A percentile compares a stretch with the other conserved stretches of the same genome.
phyloP scores from a whole-genome alignment of 2,888 invertebrate genomes.

The Conchocele bisecta region DNA sequence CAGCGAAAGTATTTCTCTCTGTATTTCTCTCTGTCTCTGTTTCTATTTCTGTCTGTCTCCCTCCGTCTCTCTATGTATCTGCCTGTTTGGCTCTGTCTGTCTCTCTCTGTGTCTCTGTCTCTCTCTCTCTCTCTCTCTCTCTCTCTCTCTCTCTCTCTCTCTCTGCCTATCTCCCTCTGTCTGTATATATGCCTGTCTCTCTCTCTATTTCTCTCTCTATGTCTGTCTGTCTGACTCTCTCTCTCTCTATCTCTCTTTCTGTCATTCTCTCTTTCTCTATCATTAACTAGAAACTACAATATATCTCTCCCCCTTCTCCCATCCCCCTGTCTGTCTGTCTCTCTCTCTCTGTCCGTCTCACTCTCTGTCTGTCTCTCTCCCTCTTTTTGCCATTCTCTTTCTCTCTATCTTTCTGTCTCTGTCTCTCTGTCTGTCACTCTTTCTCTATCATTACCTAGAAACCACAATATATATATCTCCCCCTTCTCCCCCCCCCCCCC shows the following conservation, averaged over 20 bases:
- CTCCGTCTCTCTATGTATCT: slow-evolving; percentile 9
- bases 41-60: too few relatives aligned
- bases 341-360: slow-evolving; percentile 15
- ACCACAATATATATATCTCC: too few relatives aligned
- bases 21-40: not conserved
- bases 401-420: too few relatives aligned
- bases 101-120: slow-evolving; percentile 16
- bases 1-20: too few relatives aligned
- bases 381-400: slow-evolving; percentile 10
- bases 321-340: slow-evolving; percentile 22
- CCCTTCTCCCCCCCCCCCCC: too few relatives aligned
- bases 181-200: too few relatives aligned
- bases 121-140: slow-evolving; percentile 13
- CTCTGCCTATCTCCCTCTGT: not conserved
- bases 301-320: slow-evolving; percentile 5
- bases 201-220: too few relatives aligned
- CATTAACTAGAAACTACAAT: too few relatives aligned
- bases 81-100: slow-evolving; percentile 10
- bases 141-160: slow-evolving; percentile 5
- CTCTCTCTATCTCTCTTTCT: too few relatives aligned
- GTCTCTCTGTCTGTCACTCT: slow-evolving; percentile 6
- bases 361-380: slow-evolving; percentile 15
- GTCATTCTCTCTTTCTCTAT: not conserved
- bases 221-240: too few relatives aligned
- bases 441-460: too few relatives aligned